Evolutionary conservation across 1,140 invertebrate species (phyloP), one percentile per base, ranked within the genome.

Genomic region (Plectrocnemia conspersa): DNA sequence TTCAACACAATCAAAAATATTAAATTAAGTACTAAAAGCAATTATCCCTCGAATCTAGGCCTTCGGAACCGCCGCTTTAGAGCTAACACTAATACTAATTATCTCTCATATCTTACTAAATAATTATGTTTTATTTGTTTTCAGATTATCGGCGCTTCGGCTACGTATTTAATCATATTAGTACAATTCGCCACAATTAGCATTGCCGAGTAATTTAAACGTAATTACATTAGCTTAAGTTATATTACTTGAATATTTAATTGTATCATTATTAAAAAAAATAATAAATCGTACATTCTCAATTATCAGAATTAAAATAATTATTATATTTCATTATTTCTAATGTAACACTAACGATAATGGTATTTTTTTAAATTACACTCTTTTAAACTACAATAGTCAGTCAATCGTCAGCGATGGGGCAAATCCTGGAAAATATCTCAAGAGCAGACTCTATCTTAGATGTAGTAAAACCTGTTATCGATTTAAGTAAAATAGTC

Each of bases 91-190:
- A 11, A 27, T 15, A 45, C n/a, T 45, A 45, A n/a, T 4, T 21
- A 42, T 21, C 3, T 42, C 22, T 42, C 3, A 19, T 42, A 21
- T 42, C 6, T 9, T 7, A 42, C 22, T 11, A 5, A 18, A 42
- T 18, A 10, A 21, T 11, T 42, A 18, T n/a, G n/a, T 5, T 18
- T 21, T 7, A 22, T 24, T 44, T 6, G 15, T 33, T 48, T 35
- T n/a, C 46, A 48, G 46, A 35, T 48, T 19, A 19, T 48, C 7
- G 46, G 46, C 10, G 46, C 46, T 15, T 48, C 46, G 23, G 22
- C 46, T 4, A 48, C 29, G 16, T 48, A 35, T 35, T 18, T 48
- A 2, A 21, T 48, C 13, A 48, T 48, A 6, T 21, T 48, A 11
- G 36, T 48, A 7, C 46, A 48, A 35, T 48, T 48, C 36, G 33